Conservation (phyloP, 2,888 invertebrate genomes). For the Hemaris fuciformis region DNA sequence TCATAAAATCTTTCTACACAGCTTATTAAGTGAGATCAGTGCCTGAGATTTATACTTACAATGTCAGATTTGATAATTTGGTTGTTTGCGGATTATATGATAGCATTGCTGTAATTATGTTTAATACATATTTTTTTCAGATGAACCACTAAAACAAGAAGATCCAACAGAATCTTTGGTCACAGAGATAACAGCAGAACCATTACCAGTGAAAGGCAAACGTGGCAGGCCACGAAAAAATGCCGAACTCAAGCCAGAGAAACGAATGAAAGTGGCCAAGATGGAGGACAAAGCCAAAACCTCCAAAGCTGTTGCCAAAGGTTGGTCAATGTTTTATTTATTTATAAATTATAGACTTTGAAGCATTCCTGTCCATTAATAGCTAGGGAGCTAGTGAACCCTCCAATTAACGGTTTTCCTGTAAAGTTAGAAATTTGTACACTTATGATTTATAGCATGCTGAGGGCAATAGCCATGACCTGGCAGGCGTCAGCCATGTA, state of each 20-base stretch:
- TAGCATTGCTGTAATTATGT: too few species aligned
- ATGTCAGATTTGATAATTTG: too few species aligned
- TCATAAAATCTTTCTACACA: too few species aligned
- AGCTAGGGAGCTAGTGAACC: too few species aligned
- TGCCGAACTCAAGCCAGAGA: slow-evolving; percentile 43
- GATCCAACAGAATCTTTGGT: slow-evolving; percentile 36
- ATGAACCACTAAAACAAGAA: slow-evolving; percentile 26
- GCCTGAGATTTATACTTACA: too few species aligned
- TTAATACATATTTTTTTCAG: neutral
- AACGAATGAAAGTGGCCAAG: slow-evolving; percentile 24
- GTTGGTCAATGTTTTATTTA: slow-evolving; percentile 44
- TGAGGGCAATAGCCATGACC: too few species aligned
- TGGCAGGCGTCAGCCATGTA: too few species aligned
- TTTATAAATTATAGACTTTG: neutral
- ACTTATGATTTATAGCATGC: too few species aligned
- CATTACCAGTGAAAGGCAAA: slow-evolving; percentile 23
- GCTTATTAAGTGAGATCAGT: too few species aligned
- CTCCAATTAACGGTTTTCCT: too few species aligned
- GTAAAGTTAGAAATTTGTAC: too few species aligned
- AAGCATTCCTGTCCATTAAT: neutral
- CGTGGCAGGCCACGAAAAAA: slow-evolving; percentile 55
- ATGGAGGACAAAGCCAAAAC: slow-evolving; percentile 32
- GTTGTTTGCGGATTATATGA: too few species aligned
- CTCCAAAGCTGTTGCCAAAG: slow-evolving; percentile 49
- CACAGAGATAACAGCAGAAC: slow-evolving; percentile 28